Conservation (phyloP, 2,888 invertebrate genomes). For the Lasioglossum zephyrum region DNA sequence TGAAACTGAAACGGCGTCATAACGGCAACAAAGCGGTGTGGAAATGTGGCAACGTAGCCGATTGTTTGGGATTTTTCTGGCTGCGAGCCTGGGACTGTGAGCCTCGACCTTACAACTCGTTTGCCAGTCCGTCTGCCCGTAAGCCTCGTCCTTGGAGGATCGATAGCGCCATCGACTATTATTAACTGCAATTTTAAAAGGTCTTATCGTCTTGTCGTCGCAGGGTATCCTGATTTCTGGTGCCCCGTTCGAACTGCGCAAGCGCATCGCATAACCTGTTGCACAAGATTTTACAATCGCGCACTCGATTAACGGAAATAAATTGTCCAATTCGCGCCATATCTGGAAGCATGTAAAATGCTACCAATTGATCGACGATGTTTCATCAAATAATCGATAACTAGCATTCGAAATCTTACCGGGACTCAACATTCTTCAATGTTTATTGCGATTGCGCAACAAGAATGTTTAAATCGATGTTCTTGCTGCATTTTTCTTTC, state of each 20-base stretch:
- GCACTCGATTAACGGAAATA: background rate
- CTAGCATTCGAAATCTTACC: background rate
- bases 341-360: background rate
- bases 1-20: conserved; percentile 78
- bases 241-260: background rate
- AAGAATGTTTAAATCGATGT: background rate
- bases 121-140: conserved; percentile 61
- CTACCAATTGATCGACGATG: background rate
- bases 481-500: background rate
- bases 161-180: conserved; percentile 68
- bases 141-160: conserved; percentile 67
- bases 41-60: conserved; percentile 77
- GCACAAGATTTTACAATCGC: conserved; percentile 23
- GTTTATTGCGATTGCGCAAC: background rate
- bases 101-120: conserved; percentile 69
- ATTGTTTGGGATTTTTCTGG: conserved; percentile 81
- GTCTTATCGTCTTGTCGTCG: conserved; percentile 25
- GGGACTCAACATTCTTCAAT: background rate
- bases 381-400: background rate
- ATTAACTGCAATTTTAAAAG: conserved; percentile 57
- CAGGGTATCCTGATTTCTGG: conserved; percentile 21
- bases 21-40: conserved; percentile 66
- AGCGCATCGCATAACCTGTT: conserved; percentile 11
- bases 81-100: conserved; percentile 63
- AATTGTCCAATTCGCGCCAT: background rate